These are phyloP conservation scores for Molossus alvarezi DNA, from an alignment of 2,797 vertebrate genomes.

Conservation along the genomic window DNA sequence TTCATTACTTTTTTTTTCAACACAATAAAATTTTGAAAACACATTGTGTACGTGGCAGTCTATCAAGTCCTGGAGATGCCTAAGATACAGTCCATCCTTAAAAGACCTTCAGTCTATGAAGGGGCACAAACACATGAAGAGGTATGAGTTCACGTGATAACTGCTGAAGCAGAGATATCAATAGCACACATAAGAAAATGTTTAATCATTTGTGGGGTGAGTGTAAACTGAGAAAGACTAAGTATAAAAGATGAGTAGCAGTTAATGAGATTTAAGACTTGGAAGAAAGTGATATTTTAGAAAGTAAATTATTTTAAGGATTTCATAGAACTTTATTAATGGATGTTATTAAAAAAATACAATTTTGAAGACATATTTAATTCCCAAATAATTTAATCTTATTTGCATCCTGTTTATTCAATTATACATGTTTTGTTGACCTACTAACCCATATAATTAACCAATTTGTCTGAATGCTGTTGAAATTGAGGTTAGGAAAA, in stretches of 20 bases:
- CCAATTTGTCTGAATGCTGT: slow-evolving; percentile 80
- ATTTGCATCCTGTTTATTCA: slow-evolving; percentile 82
- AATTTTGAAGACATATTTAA: slow-evolving; percentile 86
- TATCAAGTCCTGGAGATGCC: neutral
- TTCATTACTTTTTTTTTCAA: neutral
- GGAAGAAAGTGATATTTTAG: slow-evolving; percentile 44
- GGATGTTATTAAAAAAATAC: slow-evolving; percentile 81
- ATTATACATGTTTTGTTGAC: slow-evolving; percentile 70
- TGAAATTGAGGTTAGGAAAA: slow-evolving; percentile 81
- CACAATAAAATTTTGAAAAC: slow-evolving; percentile 27
- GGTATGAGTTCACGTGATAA: neutral
- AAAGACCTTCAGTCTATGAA: neutral
- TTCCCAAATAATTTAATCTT: slow-evolving; percentile 78
- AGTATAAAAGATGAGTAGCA: neutral
- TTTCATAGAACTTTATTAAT: slow-evolving; percentile 78
- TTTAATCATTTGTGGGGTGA: neutral
- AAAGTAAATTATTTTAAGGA: slow-evolving; percentile 78
- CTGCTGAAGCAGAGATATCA: neutral
- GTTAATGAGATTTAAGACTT: neutral
- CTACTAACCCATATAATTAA: slow-evolving; percentile 83
- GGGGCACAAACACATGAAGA: neutral
- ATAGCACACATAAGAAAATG: neutral
- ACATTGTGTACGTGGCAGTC: neutral
- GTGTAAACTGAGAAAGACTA: neutral
- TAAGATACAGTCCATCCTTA: neutral